Percentiles rank a stretch among this genome's conserved stretches.
phyloP scores from a whole-genome alignment of 2,888 invertebrate genomes.

The Xestia xanthographa region DNA sequence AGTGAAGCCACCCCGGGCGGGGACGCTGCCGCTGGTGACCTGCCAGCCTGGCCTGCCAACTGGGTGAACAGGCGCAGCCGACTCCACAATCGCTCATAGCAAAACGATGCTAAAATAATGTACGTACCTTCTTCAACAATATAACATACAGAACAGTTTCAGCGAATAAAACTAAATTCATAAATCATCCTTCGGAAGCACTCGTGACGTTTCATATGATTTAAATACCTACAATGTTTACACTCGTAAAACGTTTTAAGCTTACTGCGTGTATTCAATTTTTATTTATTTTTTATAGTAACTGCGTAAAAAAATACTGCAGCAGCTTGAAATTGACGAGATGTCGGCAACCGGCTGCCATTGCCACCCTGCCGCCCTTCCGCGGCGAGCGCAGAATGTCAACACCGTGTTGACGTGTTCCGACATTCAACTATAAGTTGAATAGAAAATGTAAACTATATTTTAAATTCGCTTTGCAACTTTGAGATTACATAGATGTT shows the following conservation, averaged over 20 bases:
- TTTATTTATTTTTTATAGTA: slow-evolving; percentile 51
- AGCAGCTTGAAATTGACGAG: slow-evolving; percentile 29
- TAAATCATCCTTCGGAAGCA: slow-evolving; percentile 56
- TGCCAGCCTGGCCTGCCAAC: slow-evolving; percentile 84
- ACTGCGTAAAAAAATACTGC: slow-evolving; percentile 25
- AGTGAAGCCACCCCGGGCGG: slow-evolving; percentile 69
- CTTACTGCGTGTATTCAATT: slow-evolving; percentile 47
- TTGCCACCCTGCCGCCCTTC: slow-evolving; percentile 43
- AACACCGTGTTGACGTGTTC: slow-evolving; percentile 22
- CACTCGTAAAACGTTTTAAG: slow-evolving; percentile 56
- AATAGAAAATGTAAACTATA: slow-evolving; percentile 36
- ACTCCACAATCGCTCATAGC: slow-evolving; percentile 61
- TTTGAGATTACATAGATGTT: not conserved
- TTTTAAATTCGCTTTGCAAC: slow-evolving; percentile 27
- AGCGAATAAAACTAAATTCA: slow-evolving; percentile 50
- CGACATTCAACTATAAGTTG: slow-evolving; percentile 27
- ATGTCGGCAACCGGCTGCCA: slow-evolving; percentile 29
- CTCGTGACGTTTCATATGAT: slow-evolving; percentile 57
- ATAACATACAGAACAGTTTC: slow-evolving; percentile 4
- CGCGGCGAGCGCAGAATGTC: slow-evolving; percentile 43
- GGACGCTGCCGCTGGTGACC: slow-evolving; percentile 74
- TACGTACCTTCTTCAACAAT: slow-evolving; percentile 15
- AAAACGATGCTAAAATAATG: slow-evolving; percentile 37
- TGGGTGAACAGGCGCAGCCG: slow-evolving; percentile 76
- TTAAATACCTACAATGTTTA: slow-evolving; percentile 57